Conservation (phyloP, 2,113 vertebrate genomes). For the Salvator merianae region DNA sequence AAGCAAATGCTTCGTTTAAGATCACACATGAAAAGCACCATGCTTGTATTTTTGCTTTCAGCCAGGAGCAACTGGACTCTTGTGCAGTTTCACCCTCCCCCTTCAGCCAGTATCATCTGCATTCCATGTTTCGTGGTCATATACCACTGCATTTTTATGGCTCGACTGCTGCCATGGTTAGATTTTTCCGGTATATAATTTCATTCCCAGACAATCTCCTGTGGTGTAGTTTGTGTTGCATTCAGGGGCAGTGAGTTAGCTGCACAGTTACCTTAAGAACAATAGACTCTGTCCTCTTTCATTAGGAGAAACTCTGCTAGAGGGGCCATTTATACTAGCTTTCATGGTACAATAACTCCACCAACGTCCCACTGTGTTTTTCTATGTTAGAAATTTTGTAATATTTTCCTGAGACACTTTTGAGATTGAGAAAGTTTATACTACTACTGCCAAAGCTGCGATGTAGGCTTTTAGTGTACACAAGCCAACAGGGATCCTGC, state of each 20-base stretch:
- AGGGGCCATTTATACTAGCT: too few species aligned
- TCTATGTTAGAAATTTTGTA: too few species aligned
- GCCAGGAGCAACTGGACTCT: not conserved
- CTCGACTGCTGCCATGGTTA: not conserved
- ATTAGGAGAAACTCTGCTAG: not conserved
- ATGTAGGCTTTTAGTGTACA: too few species aligned
- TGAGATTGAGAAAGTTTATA: too few species aligned
- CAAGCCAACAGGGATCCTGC: too few species aligned
- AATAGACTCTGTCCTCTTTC: not conserved
- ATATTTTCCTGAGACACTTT: too few species aligned
- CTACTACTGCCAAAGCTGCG: too few species aligned
- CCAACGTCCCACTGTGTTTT: too few species aligned
- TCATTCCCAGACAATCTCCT: conserved; percentile 15
- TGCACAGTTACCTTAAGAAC: not conserved
- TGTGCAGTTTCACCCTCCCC: not conserved
- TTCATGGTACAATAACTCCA: too few species aligned
- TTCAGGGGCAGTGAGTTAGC: not conserved
- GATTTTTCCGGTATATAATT: not conserved
- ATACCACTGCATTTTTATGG: not conserved
- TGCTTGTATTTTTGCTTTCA: not conserved
- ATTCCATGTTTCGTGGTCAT: not conserved
- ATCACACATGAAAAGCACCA: not conserved
- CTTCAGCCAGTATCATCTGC: not conserved
- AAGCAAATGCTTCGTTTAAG: not conserved
- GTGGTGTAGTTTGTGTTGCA: not conserved